Evolutionary conservation across 2,888 invertebrate species (phyloP), one percentile per base, ranked within the genome.

Genomic region (Andrena trimmerana): DNA sequence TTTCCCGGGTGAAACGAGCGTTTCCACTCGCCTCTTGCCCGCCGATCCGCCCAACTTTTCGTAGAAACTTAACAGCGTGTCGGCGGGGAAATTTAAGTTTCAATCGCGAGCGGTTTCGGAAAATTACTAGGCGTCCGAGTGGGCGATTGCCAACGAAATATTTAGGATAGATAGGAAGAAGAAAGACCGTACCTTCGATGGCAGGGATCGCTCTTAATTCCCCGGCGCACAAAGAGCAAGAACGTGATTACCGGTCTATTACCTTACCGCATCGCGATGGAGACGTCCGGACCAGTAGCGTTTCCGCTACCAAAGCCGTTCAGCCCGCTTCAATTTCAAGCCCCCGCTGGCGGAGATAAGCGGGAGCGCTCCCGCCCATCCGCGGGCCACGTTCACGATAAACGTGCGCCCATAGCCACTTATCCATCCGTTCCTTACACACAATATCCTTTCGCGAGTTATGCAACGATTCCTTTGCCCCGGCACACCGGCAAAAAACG

Each of bases 371-470:
- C 33, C 5, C 31, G 24, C 33, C 33, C 65, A 33, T 27, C 65
- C 50, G 1, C 33, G 54, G 4, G 59, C 42, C 68, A 52, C 60
- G n/a, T 68, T n/a, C n/a, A 7, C 54, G 78, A 73, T 78, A 73
- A 81, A 70, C 29, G 52, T 48, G 33, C 71, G 42, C 52, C 71
- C n/a, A 71, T 24, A 2, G 52, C 20, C 29, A 24, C 52, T 78
- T 70, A 71, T 83, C 52, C 57, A 27, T 62, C 68, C 60, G 70
- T 62, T 60, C 62, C 10, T 20, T 57, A 70, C 33, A 20, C 60
- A 54, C 68, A 24, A 42, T 69, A 76, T 81, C 81, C 81, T 74
- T 63, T 20, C 24, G 27, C 24, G 10, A 82, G 65, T 83, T 83
- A 81, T 66, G 76, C 76, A 81, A 81, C 68, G 31, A 84, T 48